Base-by-base conservation (phyloP, 2,888 invertebrate species). In the Dryococelus australis region DNA sequence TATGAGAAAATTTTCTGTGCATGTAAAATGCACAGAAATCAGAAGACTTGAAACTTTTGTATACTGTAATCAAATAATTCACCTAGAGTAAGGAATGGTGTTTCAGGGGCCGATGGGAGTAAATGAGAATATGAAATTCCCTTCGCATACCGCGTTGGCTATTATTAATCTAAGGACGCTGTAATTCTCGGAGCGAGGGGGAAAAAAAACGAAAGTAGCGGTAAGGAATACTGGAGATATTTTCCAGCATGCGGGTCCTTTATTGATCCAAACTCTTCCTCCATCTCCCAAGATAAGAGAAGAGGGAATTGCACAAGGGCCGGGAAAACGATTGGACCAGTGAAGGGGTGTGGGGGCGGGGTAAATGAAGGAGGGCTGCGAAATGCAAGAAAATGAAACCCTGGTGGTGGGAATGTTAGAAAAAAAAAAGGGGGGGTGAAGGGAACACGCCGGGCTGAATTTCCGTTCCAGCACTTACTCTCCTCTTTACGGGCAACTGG, bases 221-320 rank as follows among this genome's bases (percentile, higher is more conserved):
- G 65, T 3, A 65, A 65, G 65, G 24, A 16, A 65, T 20, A 65
- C 20, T n/a, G n/a, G 65, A 65, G n/a, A n/a, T 65, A n/a, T n/a
- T 20, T n/a, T 65, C 65, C 65, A 65, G 65, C 65, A 65, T 65
- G 65, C 65, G 65, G 65, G 65, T 65, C 65, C 65, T 65, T 65
- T 65, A 65, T 65, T n/a, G 65, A 65, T 65, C 65, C 3, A 8
- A 65, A 65, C 65, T 65, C 65, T 65, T 65, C 65, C 65, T 65
- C 65, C 65, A n/a, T 65, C 65, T 65, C 65, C 65, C 65, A 65
- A 65, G 65, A 65, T 65, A 65, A 65, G 65, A 65, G 65, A 65
- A 65, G 65, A n/a, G 20, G 65, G 65, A n/a, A n/a, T 65, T 65
- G 65, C n/a, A n/a, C 65, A n/a, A n/a, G n/a, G 8, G 65, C 13